Evolutionary conservation across 2,888 invertebrate species (phyloP), one percentile per base, ranked within the genome.

Genomic region (Macrostomum cliftonense): DNA sequence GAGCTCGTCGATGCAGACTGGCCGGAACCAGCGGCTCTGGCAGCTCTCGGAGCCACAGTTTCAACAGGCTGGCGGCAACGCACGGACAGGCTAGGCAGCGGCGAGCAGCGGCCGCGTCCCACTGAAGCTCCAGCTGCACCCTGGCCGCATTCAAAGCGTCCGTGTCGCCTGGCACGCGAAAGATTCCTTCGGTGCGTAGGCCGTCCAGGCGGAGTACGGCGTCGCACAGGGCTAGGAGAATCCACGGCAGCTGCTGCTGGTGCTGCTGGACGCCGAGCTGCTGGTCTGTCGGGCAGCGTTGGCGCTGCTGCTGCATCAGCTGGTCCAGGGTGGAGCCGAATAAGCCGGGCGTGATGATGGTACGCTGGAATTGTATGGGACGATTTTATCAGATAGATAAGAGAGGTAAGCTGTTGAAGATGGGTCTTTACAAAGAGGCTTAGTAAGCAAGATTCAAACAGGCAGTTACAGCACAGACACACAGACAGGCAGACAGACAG

Each of bases 161-260:
- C 4, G 28, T 28, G 28, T 45, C 45, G 16, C 37, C 45, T 37
- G 45, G 13, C 36, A 45, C 21, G 5, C 49, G 47, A 36, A 95
- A 95, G 58, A 93, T 91, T 38, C 91, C 95, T 68, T 95, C 93
- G 0, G 89, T 91, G 59, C 82, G 80, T 47, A 83, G 78, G 12
- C 93, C 93, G 67, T 83, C 84, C n/a, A 88, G 76, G 44, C 83
- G 77, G 40, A 93, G 73, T 45, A 83, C 81, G 71, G 91, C 86
- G 61, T 88, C 84, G 1, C 89, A 87, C 13, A 95, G 73, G 1
- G 86, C 86, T 2, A 85, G 83, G 69, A 91, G 88, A 56, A 95
- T 85, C 95, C 95, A 95, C 7, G 95, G 95, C 57, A 95, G 73
- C 67, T 83, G 80, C 37, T 84, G 75, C 61, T 81, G 80, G 37